Conservation (phyloP, 2,888 invertebrate genomes). For the Caenorhabditis sp. region DNA sequence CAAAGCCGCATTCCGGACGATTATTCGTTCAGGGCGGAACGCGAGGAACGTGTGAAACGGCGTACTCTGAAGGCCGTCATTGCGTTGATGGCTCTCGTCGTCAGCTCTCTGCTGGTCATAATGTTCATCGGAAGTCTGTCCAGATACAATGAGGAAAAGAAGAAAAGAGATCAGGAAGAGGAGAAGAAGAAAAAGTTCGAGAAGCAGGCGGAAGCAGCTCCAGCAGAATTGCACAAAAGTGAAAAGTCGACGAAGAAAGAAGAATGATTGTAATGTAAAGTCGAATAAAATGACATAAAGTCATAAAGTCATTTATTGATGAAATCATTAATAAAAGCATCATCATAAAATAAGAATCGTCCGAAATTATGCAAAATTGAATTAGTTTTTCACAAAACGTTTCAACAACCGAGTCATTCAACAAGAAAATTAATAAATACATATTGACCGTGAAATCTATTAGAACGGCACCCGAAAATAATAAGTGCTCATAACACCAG, state of each 20-base stretch:
- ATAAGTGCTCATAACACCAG: too few species aligned
- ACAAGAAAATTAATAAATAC: neutral
- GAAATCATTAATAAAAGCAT: too few species aligned
- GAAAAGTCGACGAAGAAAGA: too few species aligned
- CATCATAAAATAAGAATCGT: too few species aligned
- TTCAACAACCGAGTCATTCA: neutral
- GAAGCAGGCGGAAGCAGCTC: neutral
- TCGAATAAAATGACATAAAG: too few species aligned
- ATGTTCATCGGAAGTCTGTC: slow-evolving; percentile 43
- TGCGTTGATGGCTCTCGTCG: slow-evolving; percentile 22
- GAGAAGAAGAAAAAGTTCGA: slow-evolving; percentile 21
- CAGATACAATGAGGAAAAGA: slow-evolving; percentile 39
- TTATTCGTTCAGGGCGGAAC: slow-evolving; percentile 38
- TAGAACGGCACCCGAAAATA: too few species aligned
- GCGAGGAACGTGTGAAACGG: slow-evolving; percentile 21
- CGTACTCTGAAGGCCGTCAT: slow-evolving; percentile 34
- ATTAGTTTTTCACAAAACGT: neutral
- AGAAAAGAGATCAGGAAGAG: slow-evolving; percentile 3
- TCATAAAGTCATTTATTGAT: too few species aligned
- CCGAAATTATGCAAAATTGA: too few species aligned
- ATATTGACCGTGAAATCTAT: neutral
- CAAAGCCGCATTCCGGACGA: slow-evolving; percentile 43
- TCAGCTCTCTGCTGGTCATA: slow-evolving; percentile 37
- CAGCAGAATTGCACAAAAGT: too few species aligned
- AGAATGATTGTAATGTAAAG: too few species aligned